Percentiles rank a stretch among this genome's conserved stretches.
Conservation (phyloP, 2,113 vertebrate species). For the Amblyopsis rosae region DNA sequence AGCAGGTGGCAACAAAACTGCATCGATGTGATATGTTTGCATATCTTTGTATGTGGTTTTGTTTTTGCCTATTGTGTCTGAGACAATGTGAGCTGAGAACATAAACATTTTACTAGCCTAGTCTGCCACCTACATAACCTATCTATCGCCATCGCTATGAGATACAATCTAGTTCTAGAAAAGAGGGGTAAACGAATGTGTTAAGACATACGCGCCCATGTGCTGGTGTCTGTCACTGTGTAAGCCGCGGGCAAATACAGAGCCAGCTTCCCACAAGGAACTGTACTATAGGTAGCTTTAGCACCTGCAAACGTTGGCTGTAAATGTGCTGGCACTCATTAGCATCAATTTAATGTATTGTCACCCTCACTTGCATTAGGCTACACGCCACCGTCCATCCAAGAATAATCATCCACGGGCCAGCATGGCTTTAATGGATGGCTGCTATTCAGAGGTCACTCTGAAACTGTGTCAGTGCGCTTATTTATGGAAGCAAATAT, state of each 20-base stretch:
- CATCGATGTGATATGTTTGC: not conserved
- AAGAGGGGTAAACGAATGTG: conserved; percentile 31
- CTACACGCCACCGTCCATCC: conserved; percentile 47
- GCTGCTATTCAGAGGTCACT: conserved; percentile 53
- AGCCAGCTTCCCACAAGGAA: conserved; percentile 17
- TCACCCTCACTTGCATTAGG: conserved; percentile 37
- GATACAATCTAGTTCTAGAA: not conserved
- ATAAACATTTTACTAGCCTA: not conserved
- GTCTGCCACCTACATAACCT: too few species aligned
- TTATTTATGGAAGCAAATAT: conserved; percentile 77
- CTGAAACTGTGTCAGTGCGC: conserved; percentile 71
- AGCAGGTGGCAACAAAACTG: conserved; percentile 48
- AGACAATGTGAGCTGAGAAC: not conserved
- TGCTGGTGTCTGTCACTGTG: conserved; percentile 65
- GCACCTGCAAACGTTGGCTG: conserved; percentile 51
- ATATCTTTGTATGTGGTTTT: conserved; percentile 4
- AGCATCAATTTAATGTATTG: conserved; percentile 46
- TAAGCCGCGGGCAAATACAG: conserved; percentile 57
- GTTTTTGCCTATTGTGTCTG: not conserved
- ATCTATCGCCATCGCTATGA: too few species aligned
- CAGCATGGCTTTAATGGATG: conserved; percentile 38
- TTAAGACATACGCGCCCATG: conserved; percentile 45
- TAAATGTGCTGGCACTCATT: conserved; percentile 41
- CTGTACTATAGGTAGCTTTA: conserved; percentile 48
- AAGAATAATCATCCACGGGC: conserved; percentile 51